A percentile compares a stretch with the other conserved stretches of the same genome.
Evolutionary conservation across 2,797 vertebrate genomes (phyloP).

Genomic region (Dendrocincla tyrannina): DNA sequence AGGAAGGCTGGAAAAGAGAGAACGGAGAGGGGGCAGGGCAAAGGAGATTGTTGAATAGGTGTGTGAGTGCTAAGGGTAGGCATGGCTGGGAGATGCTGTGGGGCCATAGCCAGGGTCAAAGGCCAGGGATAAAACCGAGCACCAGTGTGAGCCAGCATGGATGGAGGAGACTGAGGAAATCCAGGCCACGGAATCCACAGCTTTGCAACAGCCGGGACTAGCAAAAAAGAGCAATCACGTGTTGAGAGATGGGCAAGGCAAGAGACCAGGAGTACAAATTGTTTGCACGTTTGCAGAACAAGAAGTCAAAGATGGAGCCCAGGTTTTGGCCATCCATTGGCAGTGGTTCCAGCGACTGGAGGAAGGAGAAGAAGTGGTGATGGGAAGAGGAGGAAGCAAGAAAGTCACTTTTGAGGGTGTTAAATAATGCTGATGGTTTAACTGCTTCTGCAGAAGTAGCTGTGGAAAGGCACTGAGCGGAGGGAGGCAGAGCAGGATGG

Average conservation of each 20-base stretch:
- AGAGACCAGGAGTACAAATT: background rate
- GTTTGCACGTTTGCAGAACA: background rate
- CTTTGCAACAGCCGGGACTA: background rate
- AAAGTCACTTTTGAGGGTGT: background rate
- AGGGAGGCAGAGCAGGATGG: background rate
- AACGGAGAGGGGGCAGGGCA: background rate
- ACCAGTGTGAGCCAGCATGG: accelerated
- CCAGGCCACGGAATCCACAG: background rate
- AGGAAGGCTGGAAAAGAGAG: background rate
- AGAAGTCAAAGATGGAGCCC: background rate
- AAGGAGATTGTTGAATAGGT: accelerated
- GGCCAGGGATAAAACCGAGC: background rate
- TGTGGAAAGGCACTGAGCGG: background rate
- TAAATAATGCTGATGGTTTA: background rate
- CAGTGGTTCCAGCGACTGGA: background rate
- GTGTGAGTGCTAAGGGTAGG: background rate
- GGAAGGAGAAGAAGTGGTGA: accelerated
- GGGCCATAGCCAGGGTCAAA: background rate
- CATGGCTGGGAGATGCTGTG: background rate
- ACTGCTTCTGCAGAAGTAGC: background rate
- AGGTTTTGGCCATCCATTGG: background rate
- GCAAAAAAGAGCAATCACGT: background rate
- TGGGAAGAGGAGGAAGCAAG: background rate
- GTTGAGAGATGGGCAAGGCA: conserved; percentile 1
- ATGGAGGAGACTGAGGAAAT: background rate